Evolutionary conservation across 2,797 vertebrate genomes (phyloP).

Genomic region (Apogon talboti): DNA sequence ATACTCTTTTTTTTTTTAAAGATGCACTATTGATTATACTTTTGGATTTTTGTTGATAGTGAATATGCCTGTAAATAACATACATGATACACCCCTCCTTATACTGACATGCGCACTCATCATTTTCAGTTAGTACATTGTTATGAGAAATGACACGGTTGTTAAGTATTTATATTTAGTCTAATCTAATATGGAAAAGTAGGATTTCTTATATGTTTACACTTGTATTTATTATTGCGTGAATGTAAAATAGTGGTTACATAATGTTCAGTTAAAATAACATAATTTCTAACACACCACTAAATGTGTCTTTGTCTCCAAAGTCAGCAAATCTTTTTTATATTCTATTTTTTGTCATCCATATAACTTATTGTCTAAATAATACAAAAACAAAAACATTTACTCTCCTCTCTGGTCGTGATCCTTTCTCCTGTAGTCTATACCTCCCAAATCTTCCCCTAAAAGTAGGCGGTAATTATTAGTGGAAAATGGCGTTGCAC

Average conservation of each 20-base stretch:
- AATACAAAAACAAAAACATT: constrained; percentile 54
- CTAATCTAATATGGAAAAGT: background rate
- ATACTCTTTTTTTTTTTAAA: no score
- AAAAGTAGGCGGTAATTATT: constrained; percentile 89
- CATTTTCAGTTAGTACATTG: background rate
- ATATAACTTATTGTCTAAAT: constrained; percentile 20
- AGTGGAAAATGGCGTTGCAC: constrained; percentile 86
- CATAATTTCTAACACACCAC: no score
- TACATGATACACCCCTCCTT: background rate
- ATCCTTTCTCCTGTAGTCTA: constrained; percentile 49
- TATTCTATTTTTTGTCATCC: background rate
- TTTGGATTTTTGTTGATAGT: background rate
- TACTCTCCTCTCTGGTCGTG: constrained; percentile 50
- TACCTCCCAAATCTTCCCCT: constrained; percentile 69
- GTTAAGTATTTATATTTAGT: background rate
- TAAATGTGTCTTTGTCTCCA: background rate
- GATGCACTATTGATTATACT: no score
- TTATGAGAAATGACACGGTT: background rate
- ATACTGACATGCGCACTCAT: background rate
- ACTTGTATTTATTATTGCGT: no score
- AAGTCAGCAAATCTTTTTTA: background rate
- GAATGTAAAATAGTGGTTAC: no score
- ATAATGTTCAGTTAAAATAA: no score
- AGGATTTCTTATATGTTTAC: background rate
- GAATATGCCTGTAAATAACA: background rate